A percentile compares a stretch with the other conserved stretches of the same genome.
Evolutionary conservation across 2,888 invertebrate genomes (phyloP).

Genomic region (Hemaris fuciformis): DNA sequence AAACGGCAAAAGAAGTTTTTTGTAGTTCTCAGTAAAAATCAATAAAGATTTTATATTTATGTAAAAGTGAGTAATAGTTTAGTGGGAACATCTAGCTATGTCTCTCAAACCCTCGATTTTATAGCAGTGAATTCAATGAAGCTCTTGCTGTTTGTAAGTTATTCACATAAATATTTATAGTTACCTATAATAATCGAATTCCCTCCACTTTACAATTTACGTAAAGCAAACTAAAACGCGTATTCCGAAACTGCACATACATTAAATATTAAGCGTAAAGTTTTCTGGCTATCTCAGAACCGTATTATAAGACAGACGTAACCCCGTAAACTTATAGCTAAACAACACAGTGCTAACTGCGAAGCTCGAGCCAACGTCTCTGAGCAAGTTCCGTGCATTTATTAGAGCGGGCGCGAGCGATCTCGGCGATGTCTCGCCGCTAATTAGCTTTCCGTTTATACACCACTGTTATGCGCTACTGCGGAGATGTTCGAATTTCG

Average conservation of each 20-base stretch:
- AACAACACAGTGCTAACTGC: neutral
- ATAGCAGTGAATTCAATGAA: too few species aligned
- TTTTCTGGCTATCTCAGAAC: neutral
- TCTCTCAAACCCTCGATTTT: too few species aligned
- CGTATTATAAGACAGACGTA: neutral
- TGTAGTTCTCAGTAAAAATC: too few species aligned
- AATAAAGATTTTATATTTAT: too few species aligned
- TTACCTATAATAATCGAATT: too few species aligned
- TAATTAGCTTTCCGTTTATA: constrained; percentile 10
- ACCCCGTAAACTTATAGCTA: neutral
- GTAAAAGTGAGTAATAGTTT: too few species aligned
- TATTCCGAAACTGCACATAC: neutral
- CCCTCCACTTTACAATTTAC: too few species aligned
- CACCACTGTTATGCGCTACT: neutral
- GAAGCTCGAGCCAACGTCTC: neutral
- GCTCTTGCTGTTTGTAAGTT: too few species aligned
- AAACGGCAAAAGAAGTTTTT: too few species aligned
- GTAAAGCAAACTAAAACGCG: neutral
- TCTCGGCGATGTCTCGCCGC: neutral
- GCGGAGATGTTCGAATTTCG: constrained; percentile 5
- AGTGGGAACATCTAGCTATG: too few species aligned
- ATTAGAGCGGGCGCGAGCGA: neutral
- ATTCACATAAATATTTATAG: too few species aligned
- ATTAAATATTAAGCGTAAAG: neutral
- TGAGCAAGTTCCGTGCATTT: constrained; percentile 5